Evolutionary conservation across 2,888 invertebrate genomes (phyloP).

Genomic region (Germaria angustata): DNA sequence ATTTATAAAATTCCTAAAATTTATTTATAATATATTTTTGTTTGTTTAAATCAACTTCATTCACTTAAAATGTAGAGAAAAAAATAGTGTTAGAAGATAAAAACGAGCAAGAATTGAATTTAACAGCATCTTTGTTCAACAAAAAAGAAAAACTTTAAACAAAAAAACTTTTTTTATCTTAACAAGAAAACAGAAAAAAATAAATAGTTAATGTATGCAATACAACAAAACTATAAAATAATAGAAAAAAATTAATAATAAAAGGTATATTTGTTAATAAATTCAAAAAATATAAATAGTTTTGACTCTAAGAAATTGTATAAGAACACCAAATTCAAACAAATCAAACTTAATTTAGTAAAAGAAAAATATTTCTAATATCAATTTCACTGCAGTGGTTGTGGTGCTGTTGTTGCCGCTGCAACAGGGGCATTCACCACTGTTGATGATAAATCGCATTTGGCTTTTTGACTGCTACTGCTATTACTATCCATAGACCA

Average conservation of each 20-base stretch:
- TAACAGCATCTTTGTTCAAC: conserved; percentile 47
- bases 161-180: conserved; percentile 42
- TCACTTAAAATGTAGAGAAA: conserved; percentile 39
- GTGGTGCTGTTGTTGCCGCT: neutral
- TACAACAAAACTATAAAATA: conserved; percentile 36
- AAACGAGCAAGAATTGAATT: conserved; percentile 42
- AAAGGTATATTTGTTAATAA: neutral
- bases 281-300: conserved; percentile 19
- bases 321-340: neutral
- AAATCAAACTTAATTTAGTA: conserved; percentile 43
- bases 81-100: conserved; percentile 14
- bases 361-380: conserved; percentile 5
- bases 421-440: neutral
- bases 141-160: conserved; percentile 32
- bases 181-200: conserved; percentile 50
- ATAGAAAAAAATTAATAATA: conserved; percentile 15
- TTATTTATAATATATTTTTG: conserved; percentile 40
- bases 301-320: neutral
- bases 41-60: conserved; percentile 53
- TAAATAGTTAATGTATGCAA: conserved; percentile 4
- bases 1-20: conserved; percentile 53
- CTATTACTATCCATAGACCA: conserved; percentile 81
- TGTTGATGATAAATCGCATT: conserved; percentile 38
- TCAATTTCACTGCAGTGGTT: conserved; percentile 31
- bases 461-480: conserved; percentile 68